Evolutionary conservation across 2,888 invertebrate species (phyloP), one percentile per base, ranked within the genome.

Genomic region (Dioctria linearis): DNA sequence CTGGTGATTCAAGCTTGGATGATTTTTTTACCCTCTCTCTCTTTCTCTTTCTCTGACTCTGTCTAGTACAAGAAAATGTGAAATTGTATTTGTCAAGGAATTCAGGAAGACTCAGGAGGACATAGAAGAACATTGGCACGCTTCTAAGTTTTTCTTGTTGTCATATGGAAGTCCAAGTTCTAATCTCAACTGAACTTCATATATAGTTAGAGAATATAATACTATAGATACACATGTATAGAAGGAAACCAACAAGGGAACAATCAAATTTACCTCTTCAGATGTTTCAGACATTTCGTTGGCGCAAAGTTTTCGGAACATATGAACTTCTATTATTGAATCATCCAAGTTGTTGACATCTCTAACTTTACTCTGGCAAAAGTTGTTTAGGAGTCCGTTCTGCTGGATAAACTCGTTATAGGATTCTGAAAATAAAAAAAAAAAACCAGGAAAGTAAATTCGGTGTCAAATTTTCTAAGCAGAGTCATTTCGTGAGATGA

Each of bases 251-350:
- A 42, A 67, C 67, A 67, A 46, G 67, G 46, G 67, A 67, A 71
- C 71, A 71, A 54, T 71, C 54, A 71, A 71, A 71, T 71, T 71
- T 71, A 51, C 54, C 54, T 71, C 43, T 51, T 54, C n/a, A 71
- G 37, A 54, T 54, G 54, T 54, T 71, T 71, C 71, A 51, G 71
- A 71, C 71, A 71, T 51, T 71, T 71, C 25, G 37, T 37, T 39
- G 54, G 54, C 11, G 51, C 54, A 37, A 51, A 37, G 51, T 71
- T 49, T 49, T 40, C 6, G 39, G 40, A 54, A 3, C 54, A 54
- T 5, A 54, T 71, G 71, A 71, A 71, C 54, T 71, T 71, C 25
- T 51, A 5, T 71, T 71, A 71, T 71, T 71, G 71, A 71, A 71
- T 71, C 54, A 54, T n/a, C 51, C 71, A 54, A 54, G 71, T 13